Evolutionary conservation across 1,140 invertebrate genomes (phyloP), one percentile per base, ranked within the genome.

Genomic region (Aphaenogaster rudis): DNA sequence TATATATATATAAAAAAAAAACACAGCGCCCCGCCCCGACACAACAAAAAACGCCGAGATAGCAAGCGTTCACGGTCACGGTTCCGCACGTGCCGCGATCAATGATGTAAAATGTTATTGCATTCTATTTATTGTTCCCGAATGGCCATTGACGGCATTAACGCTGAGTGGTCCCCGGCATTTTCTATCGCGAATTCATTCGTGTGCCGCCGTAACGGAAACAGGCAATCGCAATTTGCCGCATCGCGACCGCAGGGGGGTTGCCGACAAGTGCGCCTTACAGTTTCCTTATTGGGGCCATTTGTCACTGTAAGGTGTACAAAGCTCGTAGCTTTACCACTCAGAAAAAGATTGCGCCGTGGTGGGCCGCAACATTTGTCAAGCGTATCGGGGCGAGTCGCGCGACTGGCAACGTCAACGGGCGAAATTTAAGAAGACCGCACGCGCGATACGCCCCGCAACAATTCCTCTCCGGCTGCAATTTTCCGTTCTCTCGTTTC

Each of bases 211-310:
- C 1, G 39, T 28, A 42, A 5, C 8, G 36, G 52, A 63, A 64
- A 15, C n/a, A 11, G 45, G 36, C 78, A 54, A 80, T 69, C 54
- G 78, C 78, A 79, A 79, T 69, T 54, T 54, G 28, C 63, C 17
- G 21, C 36, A 33, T 79, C 76, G 61, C 17, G 28, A 45, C 21
- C 13, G 39, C 39, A 54, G 6, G 8, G 42, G 33, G 28, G 33
- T n/a, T 28, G 61, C 11, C 48, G 78, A 67, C 78, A 54, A 69
- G 78, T 69, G 48, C 48, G 48, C 28, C 36, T 80, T 80, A 80
- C 48, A 42, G 78, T 80, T 80, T 80, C 78, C 78, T 80, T 80
- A 69, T 80, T 80, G 78, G 33, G n/a, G 15, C 48, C 36, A 80
- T 80, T 69, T 69, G 78, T 80, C 78, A 80, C 63, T 21, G 45